A percentile compares a stretch with the other conserved stretches of the same genome.
Conservation (phyloP, 2,797 vertebrate species). For the Tragopan temminckii region DNA sequence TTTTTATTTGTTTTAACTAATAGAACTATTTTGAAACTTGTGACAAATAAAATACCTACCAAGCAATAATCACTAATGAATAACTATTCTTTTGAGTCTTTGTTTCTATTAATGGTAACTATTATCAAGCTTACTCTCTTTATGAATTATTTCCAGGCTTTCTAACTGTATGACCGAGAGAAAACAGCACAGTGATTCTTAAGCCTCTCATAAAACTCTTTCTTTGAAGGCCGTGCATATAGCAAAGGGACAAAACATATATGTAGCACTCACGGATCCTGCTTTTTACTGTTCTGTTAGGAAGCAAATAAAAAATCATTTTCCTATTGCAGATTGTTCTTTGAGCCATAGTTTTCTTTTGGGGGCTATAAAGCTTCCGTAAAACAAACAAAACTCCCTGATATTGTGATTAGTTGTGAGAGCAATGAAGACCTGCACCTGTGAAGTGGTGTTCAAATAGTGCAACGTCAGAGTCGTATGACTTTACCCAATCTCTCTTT, state of each 20-base stretch:
- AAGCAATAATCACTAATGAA: neutral
- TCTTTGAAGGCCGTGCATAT: neutral
- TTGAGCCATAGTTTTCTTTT: neutral
- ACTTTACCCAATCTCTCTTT: neutral
- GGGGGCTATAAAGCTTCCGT: neutral
- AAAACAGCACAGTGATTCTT: conserved; percentile 43
- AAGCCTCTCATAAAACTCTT: neutral
- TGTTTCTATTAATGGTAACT: conserved; percentile 3
- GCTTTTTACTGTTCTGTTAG: neutral
- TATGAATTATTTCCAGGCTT: conserved; percentile 49
- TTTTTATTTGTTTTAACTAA: neutral
- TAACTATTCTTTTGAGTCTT: neutral
- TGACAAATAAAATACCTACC: neutral
- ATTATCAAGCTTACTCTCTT: neutral
- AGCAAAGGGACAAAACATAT: neutral
- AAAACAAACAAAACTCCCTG: neutral
- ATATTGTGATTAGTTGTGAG: neutral
- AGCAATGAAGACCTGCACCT: neutral
- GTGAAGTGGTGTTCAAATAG: neutral
- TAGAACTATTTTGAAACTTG: neutral
- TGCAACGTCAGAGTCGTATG: neutral
- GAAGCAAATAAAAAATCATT: neutral
- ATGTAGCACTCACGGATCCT: neutral
- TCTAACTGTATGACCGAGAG: conserved; percentile 32
- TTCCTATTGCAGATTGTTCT: neutral